Evolutionary conservation across 2,888 invertebrate species (phyloP).

Genomic region (Neoascia interrupta): DNA sequence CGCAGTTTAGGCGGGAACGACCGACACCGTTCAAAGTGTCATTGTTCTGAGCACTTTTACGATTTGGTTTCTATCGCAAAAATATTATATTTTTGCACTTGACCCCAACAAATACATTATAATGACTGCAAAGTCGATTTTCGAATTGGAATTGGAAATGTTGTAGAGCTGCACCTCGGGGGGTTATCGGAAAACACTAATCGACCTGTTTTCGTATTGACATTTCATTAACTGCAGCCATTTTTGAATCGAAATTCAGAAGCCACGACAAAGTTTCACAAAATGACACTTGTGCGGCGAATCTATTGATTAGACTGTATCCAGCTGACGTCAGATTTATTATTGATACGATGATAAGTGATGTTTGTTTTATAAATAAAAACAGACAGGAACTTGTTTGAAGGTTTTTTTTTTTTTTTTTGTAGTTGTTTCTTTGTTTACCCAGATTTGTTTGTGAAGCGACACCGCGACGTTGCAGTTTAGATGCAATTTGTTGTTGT

Average conservation of each 20-base stretch:
- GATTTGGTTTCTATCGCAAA: slow-evolving; percentile 10
- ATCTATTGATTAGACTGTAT: slow-evolving; percentile 1
- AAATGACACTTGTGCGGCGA: too few relatives aligned
- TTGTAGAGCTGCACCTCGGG: too few relatives aligned
- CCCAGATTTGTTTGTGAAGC: not conserved
- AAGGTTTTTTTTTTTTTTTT: slow-evolving; percentile 3
- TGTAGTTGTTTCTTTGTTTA: not conserved
- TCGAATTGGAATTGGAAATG: too few relatives aligned
- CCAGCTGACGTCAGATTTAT: slow-evolving; percentile 15
- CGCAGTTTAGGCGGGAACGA: slow-evolving; percentile 60
- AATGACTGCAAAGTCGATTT: too few relatives aligned
- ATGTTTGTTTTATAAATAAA: slow-evolving; percentile 16
- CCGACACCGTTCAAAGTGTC: slow-evolving; percentile 1
- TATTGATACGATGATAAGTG: slow-evolving; percentile 9
- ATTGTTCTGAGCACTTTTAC: too few relatives aligned
- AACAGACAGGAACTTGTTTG: slow-evolving; percentile 22
- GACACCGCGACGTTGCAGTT: slow-evolving; percentile 8
- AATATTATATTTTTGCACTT: slow-evolving; percentile 6
- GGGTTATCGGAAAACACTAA: too few relatives aligned
- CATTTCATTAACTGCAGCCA: too few relatives aligned
- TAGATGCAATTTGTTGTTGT: too few relatives aligned
- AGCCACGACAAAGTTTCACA: slow-evolving; percentile 3
- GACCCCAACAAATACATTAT: not conserved
- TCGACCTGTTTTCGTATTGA: too few relatives aligned
- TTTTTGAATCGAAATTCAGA: not conserved